phyloP scores from a whole-genome alignment of 2,797 vertebrate genomes.

The Ptychobarbus kaznakovi region DNA sequence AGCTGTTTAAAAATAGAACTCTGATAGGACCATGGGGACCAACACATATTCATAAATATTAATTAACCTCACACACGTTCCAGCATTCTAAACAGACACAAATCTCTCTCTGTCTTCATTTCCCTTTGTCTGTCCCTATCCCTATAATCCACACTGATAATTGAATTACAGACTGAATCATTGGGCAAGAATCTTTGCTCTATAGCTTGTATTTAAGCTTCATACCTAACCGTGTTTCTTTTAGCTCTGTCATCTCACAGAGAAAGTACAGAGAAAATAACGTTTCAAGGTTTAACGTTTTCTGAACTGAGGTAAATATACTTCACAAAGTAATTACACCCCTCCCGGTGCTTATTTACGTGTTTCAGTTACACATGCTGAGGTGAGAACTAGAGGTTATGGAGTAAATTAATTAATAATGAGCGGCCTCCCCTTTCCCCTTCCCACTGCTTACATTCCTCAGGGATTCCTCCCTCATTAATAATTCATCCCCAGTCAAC shows the following conservation, averaged over 20 bases:
- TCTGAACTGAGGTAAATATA: neutral
- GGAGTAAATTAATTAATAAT: conserved; percentile 59
- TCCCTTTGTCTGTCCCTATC: conserved; percentile 3
- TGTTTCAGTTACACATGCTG: conserved; percentile 7
- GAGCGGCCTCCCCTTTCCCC: conserved; percentile 48
- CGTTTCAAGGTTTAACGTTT: neutral
- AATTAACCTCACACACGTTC: conserved; percentile 25
- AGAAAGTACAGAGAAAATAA: neutral
- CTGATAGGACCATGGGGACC: conserved; percentile 40
- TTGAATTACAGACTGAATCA: neutral
- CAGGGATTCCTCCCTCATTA: conserved; percentile 57
- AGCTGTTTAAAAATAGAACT: conserved; percentile 47
- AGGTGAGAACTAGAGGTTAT: conserved; percentile 47
- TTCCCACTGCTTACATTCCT: conserved; percentile 44
- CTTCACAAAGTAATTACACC: neutral
- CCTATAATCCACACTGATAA: neutral
- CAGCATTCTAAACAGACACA: conserved; percentile 32
- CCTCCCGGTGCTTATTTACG: neutral
- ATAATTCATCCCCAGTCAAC: conserved; percentile 59
- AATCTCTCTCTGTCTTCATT: conserved; percentile 14
- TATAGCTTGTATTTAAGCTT: conserved; percentile 6
- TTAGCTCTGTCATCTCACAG: neutral
- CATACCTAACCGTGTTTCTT: neutral
- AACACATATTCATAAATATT: conserved; percentile 43
- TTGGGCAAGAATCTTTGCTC: neutral